Conservation (phyloP, 2,888 invertebrate species). For the Pandemis cinnamomeana region DNA sequence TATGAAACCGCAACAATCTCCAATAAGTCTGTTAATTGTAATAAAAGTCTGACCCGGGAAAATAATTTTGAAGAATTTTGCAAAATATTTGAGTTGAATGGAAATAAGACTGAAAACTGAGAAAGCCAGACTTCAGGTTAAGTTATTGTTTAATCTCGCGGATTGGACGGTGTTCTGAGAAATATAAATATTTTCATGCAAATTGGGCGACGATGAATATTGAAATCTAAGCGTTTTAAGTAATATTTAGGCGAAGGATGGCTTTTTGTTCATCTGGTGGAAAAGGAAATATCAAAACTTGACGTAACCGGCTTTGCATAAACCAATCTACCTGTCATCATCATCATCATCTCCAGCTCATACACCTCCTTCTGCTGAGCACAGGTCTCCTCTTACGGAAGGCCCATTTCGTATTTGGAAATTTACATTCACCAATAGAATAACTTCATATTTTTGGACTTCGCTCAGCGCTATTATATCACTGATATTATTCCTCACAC, state of each 20-base stretch:
- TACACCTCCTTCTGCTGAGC: no score
- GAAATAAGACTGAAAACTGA: not conserved
- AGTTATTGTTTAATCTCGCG: constrained; percentile 19
- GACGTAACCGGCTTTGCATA: no score
- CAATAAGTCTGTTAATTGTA: constrained; percentile 8
- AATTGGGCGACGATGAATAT: constrained; percentile 1
- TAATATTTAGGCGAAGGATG: not conserved
- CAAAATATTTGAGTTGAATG: not conserved
- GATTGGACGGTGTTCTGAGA: constrained; percentile 8
- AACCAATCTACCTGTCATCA: no score
- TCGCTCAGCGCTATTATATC: no score
- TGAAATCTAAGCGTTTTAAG: not conserved
- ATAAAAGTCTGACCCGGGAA: not conserved
- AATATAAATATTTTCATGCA: constrained; percentile 5
- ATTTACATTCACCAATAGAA: no score
- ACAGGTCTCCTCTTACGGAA: no score
- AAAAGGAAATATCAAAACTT: not conserved
- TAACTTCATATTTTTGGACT: no score
- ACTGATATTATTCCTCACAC: no score
- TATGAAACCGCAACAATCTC: not conserved
- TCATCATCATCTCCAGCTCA: no score
- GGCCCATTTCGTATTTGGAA: no score
- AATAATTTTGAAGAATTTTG: not conserved
- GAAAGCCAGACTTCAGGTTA: constrained; percentile 12
- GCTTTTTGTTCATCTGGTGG: not conserved